Evolutionary conservation across 2,113 vertebrate species (phyloP).

Genomic region (Bagarius yarrelli): DNA sequence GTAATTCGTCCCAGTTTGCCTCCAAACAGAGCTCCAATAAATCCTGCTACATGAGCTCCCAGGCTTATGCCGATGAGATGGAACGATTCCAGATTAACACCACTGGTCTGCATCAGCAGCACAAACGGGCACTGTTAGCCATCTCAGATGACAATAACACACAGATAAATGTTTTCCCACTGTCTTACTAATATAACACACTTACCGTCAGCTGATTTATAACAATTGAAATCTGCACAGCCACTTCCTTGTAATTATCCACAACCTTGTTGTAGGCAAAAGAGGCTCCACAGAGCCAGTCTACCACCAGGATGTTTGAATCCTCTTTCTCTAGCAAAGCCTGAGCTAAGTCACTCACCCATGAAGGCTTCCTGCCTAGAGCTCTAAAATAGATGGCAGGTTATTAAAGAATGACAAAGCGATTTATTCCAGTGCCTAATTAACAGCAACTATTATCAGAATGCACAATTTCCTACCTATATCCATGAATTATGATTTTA

Average conservation of each 20-base stretch:
- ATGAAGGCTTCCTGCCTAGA: conserved; percentile 85
- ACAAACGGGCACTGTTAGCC: conserved; percentile 12
- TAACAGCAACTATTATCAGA: not conserved
- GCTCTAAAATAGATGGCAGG: conserved; percentile 64
- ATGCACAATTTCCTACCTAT: conserved; percentile 75
- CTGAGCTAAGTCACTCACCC: conserved; percentile 76
- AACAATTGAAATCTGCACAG: conserved; percentile 78
- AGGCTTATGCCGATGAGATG: conserved; percentile 93
- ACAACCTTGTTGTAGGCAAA: conserved; percentile 82
- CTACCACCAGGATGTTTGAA: conserved; percentile 84
- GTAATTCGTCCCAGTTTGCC: conserved; percentile 90
- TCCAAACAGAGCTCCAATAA: conserved; percentile 83
- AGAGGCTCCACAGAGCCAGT: conserved; percentile 86
- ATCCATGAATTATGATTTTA: conserved; percentile 92
- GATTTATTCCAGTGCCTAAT: not conserved
- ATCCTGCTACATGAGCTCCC: conserved; percentile 86
- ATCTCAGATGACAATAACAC: not conserved
- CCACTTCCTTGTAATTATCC: conserved; percentile 81
- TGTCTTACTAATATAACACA: not conserved
- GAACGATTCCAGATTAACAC: conserved; percentile 77
- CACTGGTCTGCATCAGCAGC: conserved; percentile 70
- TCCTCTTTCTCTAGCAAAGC: conserved; percentile 70
- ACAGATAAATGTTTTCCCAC: not conserved
- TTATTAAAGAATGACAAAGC: not conserved
- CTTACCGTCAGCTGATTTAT: conserved; percentile 77